Percentiles rank a stretch among this genome's conserved stretches.
phyloP scores from a whole-genome alignment of 2,888 invertebrate species.

The Cylindroiulus punctatus region DNA sequence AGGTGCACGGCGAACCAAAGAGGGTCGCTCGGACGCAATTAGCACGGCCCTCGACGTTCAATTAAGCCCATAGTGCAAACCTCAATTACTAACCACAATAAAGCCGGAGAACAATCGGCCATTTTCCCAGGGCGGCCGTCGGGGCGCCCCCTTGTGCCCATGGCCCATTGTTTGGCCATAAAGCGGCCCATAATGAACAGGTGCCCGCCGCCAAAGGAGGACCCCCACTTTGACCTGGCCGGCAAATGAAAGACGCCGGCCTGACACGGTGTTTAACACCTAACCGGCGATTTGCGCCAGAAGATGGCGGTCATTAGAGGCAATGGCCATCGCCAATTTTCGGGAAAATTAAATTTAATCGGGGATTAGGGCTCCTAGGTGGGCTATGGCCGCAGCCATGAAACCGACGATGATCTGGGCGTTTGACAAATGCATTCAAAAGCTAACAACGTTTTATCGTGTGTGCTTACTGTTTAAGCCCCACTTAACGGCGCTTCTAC shows the following conservation, averaged over 20 bases:
- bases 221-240: background rate
- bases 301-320: background rate
- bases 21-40: slow-evolving; percentile 12
- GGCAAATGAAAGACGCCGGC: background rate
- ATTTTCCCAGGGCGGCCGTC: slow-evolving; percentile 2
- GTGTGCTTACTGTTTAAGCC: background rate
- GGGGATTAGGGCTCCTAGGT: background rate
- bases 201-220: slow-evolving; percentile 35
- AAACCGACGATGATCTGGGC: background rate
- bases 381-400: background rate
- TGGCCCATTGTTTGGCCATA: background rate
- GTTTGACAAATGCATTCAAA: background rate
- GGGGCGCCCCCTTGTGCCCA: background rate
- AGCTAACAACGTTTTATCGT: background rate
- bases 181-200: slow-evolving; percentile 40
- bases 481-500: background rate
- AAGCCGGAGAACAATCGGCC: slow-evolving; percentile 3
- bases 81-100: slow-evolving; percentile 46
- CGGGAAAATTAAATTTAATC: background rate
- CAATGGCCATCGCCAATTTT: background rate
- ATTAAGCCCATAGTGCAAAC: slow-evolving; percentile 40
- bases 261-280: background rate
- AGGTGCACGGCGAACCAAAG: background rate
- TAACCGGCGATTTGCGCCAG: background rate
- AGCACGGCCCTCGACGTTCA: background rate